Evolutionary conservation across 92 coral and sea anemone species (phyloP), one percentile per base, ranked within the genome.

Genomic region (Blastomussa wellsi): DNA sequence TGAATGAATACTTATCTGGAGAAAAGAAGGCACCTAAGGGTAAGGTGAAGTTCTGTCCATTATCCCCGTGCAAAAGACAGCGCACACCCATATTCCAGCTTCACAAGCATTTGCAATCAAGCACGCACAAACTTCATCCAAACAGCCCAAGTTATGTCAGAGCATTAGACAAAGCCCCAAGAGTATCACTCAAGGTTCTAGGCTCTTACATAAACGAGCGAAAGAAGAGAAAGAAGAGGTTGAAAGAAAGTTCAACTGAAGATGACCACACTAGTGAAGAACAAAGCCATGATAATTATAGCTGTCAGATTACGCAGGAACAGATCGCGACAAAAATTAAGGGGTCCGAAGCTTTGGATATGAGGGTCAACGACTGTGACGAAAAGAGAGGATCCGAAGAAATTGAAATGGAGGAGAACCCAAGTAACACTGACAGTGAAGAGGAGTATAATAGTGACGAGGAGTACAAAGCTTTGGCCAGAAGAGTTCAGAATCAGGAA

Each of bases 1-100:
- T 86, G 10, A 39, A 71, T 86, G 84, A 31, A 32, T 79, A 86
- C 37, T 78, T 86, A 15, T 37, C 79, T 37, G 89, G 89, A 19
- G 79, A 79, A 70, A 78, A 79, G 67, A 86, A 79, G 49, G 44
- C 28, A 32, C 85, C 89, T 16, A 79, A 31, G 31, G 42, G 59
- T 20, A 24, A 33, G 24, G 71, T 84, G 29, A 74, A 84, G 41
- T 84, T 84, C 47, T 84, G 76, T 57, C 82, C 88, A 11, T 57
- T 75, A 29, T 75, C 87, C 64, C 74, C 87, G 15, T 74, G 88
- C 31, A 83, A 59, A 38, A 60, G 74, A 35, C 17, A 17, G 47
- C 38, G 28, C 2, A 57, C 59, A 20, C 81, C 82, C 10, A 38
- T 62, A 42, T 76, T 76, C 57, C 76, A 84, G 75, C 72, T 84